Conservation (phyloP, 64 coral and sea anemone genomes). For the Montipora foliosa region DNA sequence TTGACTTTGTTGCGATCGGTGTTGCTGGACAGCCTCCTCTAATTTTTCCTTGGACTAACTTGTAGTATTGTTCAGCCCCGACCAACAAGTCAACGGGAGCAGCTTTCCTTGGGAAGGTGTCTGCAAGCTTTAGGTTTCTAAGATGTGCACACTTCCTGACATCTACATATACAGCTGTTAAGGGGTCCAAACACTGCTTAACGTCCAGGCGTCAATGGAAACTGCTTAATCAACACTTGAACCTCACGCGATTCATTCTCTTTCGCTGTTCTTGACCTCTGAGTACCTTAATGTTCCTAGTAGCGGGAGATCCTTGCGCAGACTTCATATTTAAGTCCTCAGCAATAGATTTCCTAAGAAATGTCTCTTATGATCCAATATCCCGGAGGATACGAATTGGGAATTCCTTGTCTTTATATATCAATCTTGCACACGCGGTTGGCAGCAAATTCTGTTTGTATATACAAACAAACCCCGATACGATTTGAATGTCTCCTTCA, state of each 20-base stretch:
- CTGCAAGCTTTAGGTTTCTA: too few relatives aligned
- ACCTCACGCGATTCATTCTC: too few relatives aligned
- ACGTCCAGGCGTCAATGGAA: too few relatives aligned
- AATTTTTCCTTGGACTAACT: background rate
- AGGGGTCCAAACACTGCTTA: too few relatives aligned
- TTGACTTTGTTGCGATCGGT: slow-evolving; percentile 3
- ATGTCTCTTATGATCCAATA: background rate
- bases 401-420: background rate
- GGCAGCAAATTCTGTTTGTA: background rate
- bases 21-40: too few relatives aligned
- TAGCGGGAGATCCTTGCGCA: background rate
- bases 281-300: too few relatives aligned
- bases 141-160: too few relatives aligned
- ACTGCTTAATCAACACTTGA: too few relatives aligned
- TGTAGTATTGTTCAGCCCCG: background rate
- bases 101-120: too few relatives aligned
- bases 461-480: background rate
- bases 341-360: background rate
- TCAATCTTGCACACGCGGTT: background rate
- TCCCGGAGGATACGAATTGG: background rate
- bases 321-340: background rate
- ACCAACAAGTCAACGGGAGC: too few relatives aligned
- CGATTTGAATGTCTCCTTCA: background rate
- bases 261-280: too few relatives aligned
- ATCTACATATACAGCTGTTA: too few relatives aligned